Evolutionary conservation across 53 echinoderm and acorn worm species (phyloP), one percentile per base, ranked within the genome.

Genomic region (Holothuria scabra): DNA sequence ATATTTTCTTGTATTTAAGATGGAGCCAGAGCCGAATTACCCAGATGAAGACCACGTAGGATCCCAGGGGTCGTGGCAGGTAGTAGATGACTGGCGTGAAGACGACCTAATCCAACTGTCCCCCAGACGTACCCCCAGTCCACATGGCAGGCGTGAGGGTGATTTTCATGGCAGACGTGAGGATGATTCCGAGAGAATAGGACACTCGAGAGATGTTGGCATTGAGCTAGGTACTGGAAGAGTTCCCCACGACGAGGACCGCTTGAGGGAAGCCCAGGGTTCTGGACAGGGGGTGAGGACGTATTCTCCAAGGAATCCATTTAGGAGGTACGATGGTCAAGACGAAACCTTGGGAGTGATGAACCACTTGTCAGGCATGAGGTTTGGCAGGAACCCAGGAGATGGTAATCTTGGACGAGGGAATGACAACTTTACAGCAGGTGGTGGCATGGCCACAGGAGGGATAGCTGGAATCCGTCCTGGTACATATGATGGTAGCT

Each of bases 401-500:
- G n/a, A n/a, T n/a, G n/a, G n/a, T n/a, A n/a, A n/a, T n/a, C n/a
- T n/a, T n/a, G n/a, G n/a, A n/a, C n/a, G n/a, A n/a, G n/a, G n/a
- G n/a, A n/a, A n/a, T n/a, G n/a, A n/a, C n/a, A n/a, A n/a, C n/a
- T n/a, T n/a, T n/a, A n/a, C n/a, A n/a, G n/a, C n/a, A n/a, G n/a
- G n/a, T n/a, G n/a, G n/a, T n/a, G n/a, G n/a, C n/a, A n/a, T n/a
- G n/a, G n/a, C n/a, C n/a, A n/a, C n/a, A n/a, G n/a, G n/a, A n/a
- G n/a, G n/a, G n/a, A n/a, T n/a, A n/a, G n/a, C n/a, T 21, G 65
- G 46, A 8, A 48, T 74, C 12, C 28, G 29, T 18, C 81, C 81
- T 18, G 68, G 67, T 28, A 55, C 12, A 14, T 81, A 81, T 28
- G 87, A 82, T 56, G 68, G 87, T 20, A 65, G 21, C 13, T 57